Base-by-base conservation (phyloP, 2,888 invertebrate genomes). In the Aromia moschata region DNA sequence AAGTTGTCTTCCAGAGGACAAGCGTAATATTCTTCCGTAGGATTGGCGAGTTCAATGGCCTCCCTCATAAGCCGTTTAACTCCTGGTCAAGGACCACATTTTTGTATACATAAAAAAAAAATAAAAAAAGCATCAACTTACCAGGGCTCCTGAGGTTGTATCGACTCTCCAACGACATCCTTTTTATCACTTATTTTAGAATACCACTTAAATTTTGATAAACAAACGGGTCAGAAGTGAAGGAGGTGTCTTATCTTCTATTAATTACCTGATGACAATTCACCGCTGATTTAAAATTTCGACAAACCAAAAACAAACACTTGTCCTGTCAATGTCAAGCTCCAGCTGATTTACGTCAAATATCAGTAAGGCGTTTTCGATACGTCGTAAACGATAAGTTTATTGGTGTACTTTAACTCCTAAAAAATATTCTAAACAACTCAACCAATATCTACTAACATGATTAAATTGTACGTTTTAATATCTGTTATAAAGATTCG, bases 61-160 rank as follows among this genome's bases (percentile, higher is more conserved):
- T 97, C 97, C 75, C 91, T 85, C 94, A 97, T 94, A 70, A 97
- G 83, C 51, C 97, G 86, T 81, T 96, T 96, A 2, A 97, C 96
- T 77, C 96, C 96, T 90, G 43, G 40, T 43, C 7, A 25, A 25
- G 7, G 7, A 25, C 3, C 3, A 25, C 7, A 25, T 25, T 5
- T 25, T 25, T 25, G 7, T 25, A 25, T 25, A 25, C 25, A 25
- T 25, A 25, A 25, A 25, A 25, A 5, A 7, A 25, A 25, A 25
- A 25, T 25, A 7, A 25, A 25, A 3, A 25, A 25, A 5, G 3
- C 3, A 25, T 25, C 30, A 36, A 70, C 72, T 77, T 78, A 86
- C 87, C 86, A 70, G 86, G 86, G 71, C 86, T 86, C 76, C 84
- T 86, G 40, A 84, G 80, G 72, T 86, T 86, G 74, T 86, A 87